Evolutionary conservation across 2,888 invertebrate genomes (phyloP), one percentile per base, ranked within the genome.

Genomic region (Pseudococcus longispinus): DNA sequence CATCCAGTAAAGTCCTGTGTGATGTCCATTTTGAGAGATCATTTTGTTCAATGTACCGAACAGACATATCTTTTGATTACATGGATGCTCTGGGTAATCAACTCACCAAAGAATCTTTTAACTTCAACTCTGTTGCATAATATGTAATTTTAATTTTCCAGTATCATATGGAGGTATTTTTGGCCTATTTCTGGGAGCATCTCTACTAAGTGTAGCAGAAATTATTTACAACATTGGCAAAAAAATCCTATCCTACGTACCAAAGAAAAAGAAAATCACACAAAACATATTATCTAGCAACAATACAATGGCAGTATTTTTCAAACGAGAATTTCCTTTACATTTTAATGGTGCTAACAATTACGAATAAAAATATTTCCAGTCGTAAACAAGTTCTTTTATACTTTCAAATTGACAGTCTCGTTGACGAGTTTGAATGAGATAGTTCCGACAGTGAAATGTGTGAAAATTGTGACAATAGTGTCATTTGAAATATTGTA

Each of bases 111-210:
- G 13, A 46, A 11, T 11, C 13, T 51, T 51, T n/a, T n/a, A n/a
- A 60, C 2, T 23, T 9, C 23, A 23, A 23, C 60, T 60, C 2
- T n/a, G n/a, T 55, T 60, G 84, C 3, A 55, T 5, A 11, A 26
- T 26, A 11, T 18, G n/a, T 84, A 84, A 51, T 37, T 29, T 77
- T 26, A 9, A 85, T n/a, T 70, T 90, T 89, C 23, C 87, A 92
- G 92, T 92, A 11, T 91, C 91, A 65, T 91, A 92, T 88, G 92
- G 92, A n/a, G 91, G 92, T 46, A 91, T 92, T 88, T 91, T 91
- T 86, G 92, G 92, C 1, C 90, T 92, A 1, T 92, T 92, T 88
- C 88, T 92, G 88, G 92, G 92, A 3, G 91, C 91, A 9, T 92
- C 92, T 1, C 89, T 92, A 88, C 90, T 92, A 70, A 92, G 92